Base-by-base conservation (phyloP, 2,113 vertebrate genomes). In the Okapia johnstoni region DNA sequence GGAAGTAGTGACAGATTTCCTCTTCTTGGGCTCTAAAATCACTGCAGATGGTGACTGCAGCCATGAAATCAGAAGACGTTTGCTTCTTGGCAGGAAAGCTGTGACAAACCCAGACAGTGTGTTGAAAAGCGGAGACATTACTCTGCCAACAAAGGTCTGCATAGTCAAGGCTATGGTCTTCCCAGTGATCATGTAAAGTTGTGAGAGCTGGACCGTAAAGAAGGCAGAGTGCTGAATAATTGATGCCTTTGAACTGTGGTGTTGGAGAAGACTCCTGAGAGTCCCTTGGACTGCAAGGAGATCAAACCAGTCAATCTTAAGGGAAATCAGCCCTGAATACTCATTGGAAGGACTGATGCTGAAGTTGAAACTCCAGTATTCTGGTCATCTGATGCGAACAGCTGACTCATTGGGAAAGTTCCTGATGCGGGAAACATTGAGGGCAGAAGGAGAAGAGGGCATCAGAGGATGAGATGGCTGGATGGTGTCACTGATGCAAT, bases 131-230 rank as follows among this genome's bases (percentile, higher is more conserved):
- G 40, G 66, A 70, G 66, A 70, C 66, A 21, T 23, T 40, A 23
- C 17, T 70, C n/a, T 40, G n/a, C 10, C 0, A 0, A 40, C 66
- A 70, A 40, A 12, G n/a, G n/a, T 36, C n/a, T 0, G 0, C 36
- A 11, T 36, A 23, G 19, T 23, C 66, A 70, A 23, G 9, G n/a
- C 66, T 40, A 40, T 23, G 19, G 66, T 40, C 66, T 70, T 70
- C 66, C 19, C n/a, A 70, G n/a, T 12, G n/a, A 3, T 70, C n/a
- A 23, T 1, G 0, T 12, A 70, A 36, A 8, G n/a, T 36, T 70
- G 66, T 70, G 10, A 36, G 66, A 70, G 66, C n/a, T 70, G 66
- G 19, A 23, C 66, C 0, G 5, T 70, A 23, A 70, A 70, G 66
- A 70, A 70, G n/a, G n/a, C n/a, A 70, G n/a, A 70, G n/a, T 0